These are phyloP conservation scores for Sander lucioperca DNA, from an alignment of 2,113 vertebrate species.

Conservation along the genomic window DNA sequence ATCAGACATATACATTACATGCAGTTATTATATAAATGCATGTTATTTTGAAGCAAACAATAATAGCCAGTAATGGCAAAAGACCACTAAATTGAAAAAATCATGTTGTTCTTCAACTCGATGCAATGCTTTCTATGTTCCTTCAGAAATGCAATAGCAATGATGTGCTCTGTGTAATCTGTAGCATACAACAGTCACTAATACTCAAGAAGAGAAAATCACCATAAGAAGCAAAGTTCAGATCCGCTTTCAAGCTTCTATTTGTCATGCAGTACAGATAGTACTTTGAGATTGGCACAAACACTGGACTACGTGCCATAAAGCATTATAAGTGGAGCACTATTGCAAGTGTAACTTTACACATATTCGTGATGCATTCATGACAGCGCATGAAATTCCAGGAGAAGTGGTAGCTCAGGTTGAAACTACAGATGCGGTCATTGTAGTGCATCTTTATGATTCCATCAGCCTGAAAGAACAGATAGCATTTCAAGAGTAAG, in stretches of 20 bases:
- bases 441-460: constrained; percentile 1
- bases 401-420: constrained; percentile 7
- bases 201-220: neutral
- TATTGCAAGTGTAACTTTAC: constrained; percentile 21
- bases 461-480: constrained; percentile 8
- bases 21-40: no score
- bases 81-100: neutral
- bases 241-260: neutral
- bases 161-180: neutral
- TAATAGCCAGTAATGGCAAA: neutral
- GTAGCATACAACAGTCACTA: neutral
- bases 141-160: neutral
- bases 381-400: constrained; percentile 2
- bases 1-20: neutral
- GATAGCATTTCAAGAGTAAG: neutral
- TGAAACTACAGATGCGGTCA: constrained; percentile 14
- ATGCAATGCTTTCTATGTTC: neutral
- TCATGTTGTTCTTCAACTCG: neutral
- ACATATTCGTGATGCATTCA: constrained; percentile 8
- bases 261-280: neutral
- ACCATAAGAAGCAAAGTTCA: neutral
- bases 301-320: constrained; percentile 1
- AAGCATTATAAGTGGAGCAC: constrained; percentile 15
- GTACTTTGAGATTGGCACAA: neutral
- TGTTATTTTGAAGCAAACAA: neutral